Evolutionary conservation across 1,140 invertebrate genomes (phyloP), one percentile per base, ranked within the genome.

Genomic region (Zeugodacus cucurbitae): DNA sequence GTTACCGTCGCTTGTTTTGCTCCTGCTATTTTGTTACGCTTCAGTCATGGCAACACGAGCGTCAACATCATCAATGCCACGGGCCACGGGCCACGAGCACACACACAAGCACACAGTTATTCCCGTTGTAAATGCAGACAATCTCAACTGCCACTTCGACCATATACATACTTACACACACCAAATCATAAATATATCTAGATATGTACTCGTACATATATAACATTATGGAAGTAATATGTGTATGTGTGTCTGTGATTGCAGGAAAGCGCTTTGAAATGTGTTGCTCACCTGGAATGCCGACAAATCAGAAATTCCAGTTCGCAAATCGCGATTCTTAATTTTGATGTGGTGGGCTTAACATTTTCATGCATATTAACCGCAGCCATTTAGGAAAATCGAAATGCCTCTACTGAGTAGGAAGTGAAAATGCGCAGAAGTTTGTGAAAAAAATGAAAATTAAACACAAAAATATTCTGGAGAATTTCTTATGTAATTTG

Each of bases 1-100:
- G 37, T 48, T 82, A 82, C 74, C 44, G 44, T 41, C 74, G 41
- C 32, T 82, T 82, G 41, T 82, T 44, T 41, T 48, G 58, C 86
- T 41, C 48, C 78, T 59, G 11, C 48, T 87, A 22, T 29, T 87
- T 87, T 87, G 54, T 41, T 87, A 64, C 86, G 54, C 86, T 64
- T 59, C 54, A 87, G 59, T 64, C 86, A 87, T 64, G 34, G 34
- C 86, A 87, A 87, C 86, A 87, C 32, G 86, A 87, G 86, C 86
- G 59, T 87, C 54, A 87, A 87, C 86, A 87, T 59, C 86, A 54
- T 70, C 64, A 78, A 82, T 29, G 74, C 74, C 74, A 82, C 41
- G 26, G 74, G 74, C 74, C n/a, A 54, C 14, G 37, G 6, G 37
- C 37, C 70, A 17, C 70, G 20, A 22, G 20, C 20, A 14, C 20